Percentiles rank a stretch among this genome's conserved stretches.
phyloP scores from a whole-genome alignment of 1,140 invertebrate genomes.

The Proctacanthus coquilletti region DNA sequence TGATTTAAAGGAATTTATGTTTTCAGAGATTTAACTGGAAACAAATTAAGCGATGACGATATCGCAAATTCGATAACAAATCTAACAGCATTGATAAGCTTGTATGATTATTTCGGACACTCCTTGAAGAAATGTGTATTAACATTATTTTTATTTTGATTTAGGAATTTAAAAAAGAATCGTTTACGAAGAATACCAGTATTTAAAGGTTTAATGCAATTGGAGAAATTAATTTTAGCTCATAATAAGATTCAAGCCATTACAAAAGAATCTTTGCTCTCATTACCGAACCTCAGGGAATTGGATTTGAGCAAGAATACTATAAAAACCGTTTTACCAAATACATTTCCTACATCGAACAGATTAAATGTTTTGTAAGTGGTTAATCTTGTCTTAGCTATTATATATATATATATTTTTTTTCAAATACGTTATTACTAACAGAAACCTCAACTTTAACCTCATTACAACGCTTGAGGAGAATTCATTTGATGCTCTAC shows the following conservation, averaged over 20 bases:
- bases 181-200: conserved; percentile 23
- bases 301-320: conserved; percentile 48
- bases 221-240: conserved; percentile 37
- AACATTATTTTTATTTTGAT: neutral
- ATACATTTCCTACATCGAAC: conserved; percentile 33
- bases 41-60: conserved; percentile 39
- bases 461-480: conserved; percentile 49
- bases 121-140: neutral
- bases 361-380: conserved; percentile 34
- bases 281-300: conserved; percentile 39
- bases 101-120: conserved; percentile 12
- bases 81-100: conserved; percentile 28
- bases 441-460: conserved; percentile 61
- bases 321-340: conserved; percentile 36
- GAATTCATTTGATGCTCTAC: conserved; percentile 54
- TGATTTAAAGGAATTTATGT: conserved; percentile 25
- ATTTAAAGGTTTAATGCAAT: conserved; percentile 12
- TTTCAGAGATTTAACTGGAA: conserved; percentile 32
- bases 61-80: conserved; percentile 31
- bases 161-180: conserved; percentile 22
- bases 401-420: conserved; percentile 12
- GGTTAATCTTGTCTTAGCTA: conserved; percentile 7
- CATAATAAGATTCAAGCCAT: conserved; percentile 48
- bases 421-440: conserved; percentile 16
- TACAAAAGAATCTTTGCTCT: conserved; percentile 39